These are phyloP conservation scores for Conger conger DNA, from an alignment of 2,113 vertebrate genomes.

Conservation along the genomic window DNA sequence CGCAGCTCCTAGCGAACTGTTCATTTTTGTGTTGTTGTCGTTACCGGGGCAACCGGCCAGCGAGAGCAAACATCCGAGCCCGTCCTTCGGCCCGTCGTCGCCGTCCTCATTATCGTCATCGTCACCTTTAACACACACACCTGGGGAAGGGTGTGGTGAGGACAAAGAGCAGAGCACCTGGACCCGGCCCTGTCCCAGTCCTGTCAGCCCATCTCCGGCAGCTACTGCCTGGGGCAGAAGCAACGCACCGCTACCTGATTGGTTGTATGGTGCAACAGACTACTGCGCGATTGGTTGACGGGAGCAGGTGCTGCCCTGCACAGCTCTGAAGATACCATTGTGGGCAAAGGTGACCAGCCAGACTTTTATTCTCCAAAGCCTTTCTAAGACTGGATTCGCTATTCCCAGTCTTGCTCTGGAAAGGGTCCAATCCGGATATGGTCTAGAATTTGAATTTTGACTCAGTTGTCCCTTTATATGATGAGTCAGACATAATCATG, in stretches of 20 bases:
- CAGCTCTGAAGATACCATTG: not conserved
- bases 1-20: constrained; percentile 50
- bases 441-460: not conserved
- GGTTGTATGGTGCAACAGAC: not conserved
- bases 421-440: not conserved
- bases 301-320: not conserved
- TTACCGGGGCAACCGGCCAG: constrained; percentile 47
- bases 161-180: not conserved
- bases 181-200: not conserved
- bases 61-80: constrained; percentile 58
- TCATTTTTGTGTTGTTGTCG: constrained; percentile 27
- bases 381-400: not conserved
- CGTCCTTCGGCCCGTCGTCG: not conserved
- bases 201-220: not conserved
- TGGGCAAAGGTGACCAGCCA: not conserved
- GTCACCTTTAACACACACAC: constrained; percentile 15
- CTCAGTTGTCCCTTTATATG: not conserved
- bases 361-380: not conserved
- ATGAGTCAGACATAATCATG: not conserved
- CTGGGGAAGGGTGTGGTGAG: not conserved
- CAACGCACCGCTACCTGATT: too few species aligned
- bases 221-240: not conserved
- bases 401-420: not conserved
- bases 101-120: not conserved
- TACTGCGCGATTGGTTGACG: not conserved